Conservation (phyloP, 2,797 vertebrate genomes). For the Prunella strophiata region DNA sequence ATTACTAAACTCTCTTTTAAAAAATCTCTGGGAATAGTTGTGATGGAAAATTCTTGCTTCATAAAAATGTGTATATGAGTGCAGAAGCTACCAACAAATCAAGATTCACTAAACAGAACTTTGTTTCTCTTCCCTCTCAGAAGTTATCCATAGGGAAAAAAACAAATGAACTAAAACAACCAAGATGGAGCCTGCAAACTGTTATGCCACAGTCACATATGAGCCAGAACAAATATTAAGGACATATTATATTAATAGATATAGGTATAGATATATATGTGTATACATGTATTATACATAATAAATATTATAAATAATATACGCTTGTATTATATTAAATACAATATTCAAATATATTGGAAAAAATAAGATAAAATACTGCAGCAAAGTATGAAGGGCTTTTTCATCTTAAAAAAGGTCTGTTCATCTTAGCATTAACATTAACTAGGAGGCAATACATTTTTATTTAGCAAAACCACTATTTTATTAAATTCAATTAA, state of each 20-base stretch:
- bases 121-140: not conserved
- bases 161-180: not conserved
- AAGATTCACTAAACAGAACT: not conserved
- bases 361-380: not conserved
- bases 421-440: not conserved
- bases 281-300: not conserved
- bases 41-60: not conserved
- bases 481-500: not conserved
- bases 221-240: not conserved
- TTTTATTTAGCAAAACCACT: not conserved
- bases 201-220: not conserved
- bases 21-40: not conserved
- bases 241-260: not conserved
- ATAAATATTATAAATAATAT: not conserved
- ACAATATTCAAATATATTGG: not conserved
- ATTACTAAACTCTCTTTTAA: not conserved
- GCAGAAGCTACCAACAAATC: not conserved
- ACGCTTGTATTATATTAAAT: too few species aligned
- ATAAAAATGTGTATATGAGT: not conserved
- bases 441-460: not conserved
- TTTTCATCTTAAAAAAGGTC: not conserved
- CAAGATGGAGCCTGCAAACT: not conserved
- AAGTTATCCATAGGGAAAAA: not conserved
- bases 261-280: not conserved
- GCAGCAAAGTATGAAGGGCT: not conserved